phyloP scores from a whole-genome alignment of 2,113 vertebrate genomes.

The Picathartes gymnocephalus region DNA sequence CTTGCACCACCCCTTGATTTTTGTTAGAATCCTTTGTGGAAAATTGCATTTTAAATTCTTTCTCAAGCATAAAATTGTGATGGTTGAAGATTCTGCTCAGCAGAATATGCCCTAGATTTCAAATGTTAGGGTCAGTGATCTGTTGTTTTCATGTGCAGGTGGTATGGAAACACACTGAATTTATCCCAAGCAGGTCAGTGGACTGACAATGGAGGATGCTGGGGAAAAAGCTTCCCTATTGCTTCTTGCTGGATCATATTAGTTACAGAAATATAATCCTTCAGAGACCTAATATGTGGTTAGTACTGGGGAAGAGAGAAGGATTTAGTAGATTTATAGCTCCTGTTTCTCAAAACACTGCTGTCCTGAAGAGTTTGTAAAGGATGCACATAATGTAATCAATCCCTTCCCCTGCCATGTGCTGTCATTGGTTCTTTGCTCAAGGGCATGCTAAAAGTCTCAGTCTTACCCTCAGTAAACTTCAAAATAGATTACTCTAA shows the following conservation, averaged over 20 bases:
- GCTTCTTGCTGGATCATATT: neutral
- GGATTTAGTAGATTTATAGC: neutral
- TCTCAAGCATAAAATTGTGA: neutral
- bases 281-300: neutral
- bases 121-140: neutral
- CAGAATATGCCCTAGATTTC: neutral
- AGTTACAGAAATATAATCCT: neutral
- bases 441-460: neutral
- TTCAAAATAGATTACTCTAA: neutral
- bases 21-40: neutral
- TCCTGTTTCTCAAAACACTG: neutral
- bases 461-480: neutral
- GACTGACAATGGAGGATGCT: rapidly evolving
- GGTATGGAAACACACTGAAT: neutral
- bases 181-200: neutral
- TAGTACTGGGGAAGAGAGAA: neutral
- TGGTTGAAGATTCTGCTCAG: neutral
- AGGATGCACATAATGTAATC: neutral
- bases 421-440: neutral
- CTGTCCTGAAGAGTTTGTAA: neutral
- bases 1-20: neutral
- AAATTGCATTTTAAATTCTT: neutral
- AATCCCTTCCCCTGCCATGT: neutral
- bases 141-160: neutral
- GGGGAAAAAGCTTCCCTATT: neutral